phyloP scores from a whole-genome alignment of 1,140 invertebrate species.

The Schlechtendalia chinensis region DNA sequence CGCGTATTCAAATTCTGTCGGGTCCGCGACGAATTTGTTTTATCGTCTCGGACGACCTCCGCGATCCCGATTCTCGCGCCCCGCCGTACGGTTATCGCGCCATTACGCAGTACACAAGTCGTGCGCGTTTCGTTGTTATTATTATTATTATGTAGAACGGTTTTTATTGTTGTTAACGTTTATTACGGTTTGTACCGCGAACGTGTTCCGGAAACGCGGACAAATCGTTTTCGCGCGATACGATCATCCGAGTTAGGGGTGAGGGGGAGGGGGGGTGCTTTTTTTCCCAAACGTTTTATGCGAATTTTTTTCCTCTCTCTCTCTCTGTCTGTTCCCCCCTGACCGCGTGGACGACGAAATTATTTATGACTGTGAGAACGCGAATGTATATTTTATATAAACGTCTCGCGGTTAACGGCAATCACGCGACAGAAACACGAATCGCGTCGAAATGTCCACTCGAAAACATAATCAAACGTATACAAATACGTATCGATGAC shows the following conservation, averaged over 20 bases:
- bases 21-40: conserved; percentile 47
- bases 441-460: too few relatives aligned
- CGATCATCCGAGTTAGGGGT: not conserved
- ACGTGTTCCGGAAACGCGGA: not conserved
- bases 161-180: not conserved
- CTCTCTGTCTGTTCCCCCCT: not conserved
- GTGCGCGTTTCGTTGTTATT: too few relatives aligned
- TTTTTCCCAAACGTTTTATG: not conserved
- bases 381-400: too few relatives aligned
- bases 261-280: not conserved
- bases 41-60: conserved; percentile 41
- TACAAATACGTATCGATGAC: too few relatives aligned
- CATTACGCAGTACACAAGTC: too few relatives aligned
- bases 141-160: conserved; percentile 1
- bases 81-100: too few relatives aligned
- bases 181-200: not conserved
- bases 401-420: not conserved
- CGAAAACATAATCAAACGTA: too few relatives aligned
- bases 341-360: not conserved
- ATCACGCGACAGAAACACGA: not conserved
- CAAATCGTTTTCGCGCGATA: conserved; percentile 17
- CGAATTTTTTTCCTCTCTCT: too few relatives aligned
- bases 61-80: conserved; percentile 1
- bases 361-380: conserved; percentile 31
- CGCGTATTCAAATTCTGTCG: conserved; percentile 22